Evolutionary conservation across 2,888 invertebrate species (phyloP).

Genomic region (Noctua fimbriata): DNA sequence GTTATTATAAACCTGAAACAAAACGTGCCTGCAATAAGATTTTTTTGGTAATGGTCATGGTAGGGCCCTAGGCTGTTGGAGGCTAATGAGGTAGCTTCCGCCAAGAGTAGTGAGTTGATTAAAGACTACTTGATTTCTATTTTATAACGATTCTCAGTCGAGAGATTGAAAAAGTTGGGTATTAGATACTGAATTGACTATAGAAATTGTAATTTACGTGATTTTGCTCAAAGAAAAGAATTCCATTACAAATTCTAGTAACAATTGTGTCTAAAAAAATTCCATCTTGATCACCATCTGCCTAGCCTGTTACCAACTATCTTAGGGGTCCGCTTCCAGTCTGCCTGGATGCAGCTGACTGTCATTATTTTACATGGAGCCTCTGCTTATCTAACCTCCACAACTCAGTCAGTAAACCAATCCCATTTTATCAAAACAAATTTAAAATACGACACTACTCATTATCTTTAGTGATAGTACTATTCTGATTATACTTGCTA

Average conservation of each 20-base stretch:
- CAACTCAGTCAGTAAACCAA: background rate
- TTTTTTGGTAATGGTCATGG: too few species aligned
- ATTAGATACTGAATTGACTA: background rate
- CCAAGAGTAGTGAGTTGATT: background rate
- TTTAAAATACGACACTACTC: background rate
- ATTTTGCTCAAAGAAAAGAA: background rate
- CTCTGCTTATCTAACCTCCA: background rate
- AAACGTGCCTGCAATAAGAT: too few species aligned
- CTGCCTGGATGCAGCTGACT: background rate
- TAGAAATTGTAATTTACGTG: background rate
- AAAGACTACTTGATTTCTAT: background rate
- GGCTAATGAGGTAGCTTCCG: background rate
- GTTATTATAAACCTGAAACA: too few species aligned
- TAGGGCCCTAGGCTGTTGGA: background rate
- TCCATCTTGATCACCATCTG: background rate
- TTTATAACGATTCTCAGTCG: background rate
- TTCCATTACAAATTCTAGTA: background rate
- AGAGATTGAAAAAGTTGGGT: background rate
- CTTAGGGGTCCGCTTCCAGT: background rate
- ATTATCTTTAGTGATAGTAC: background rate
- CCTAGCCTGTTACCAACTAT: too few species aligned
- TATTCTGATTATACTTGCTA: background rate
- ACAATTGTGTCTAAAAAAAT: background rate
- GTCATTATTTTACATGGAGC: too few species aligned
- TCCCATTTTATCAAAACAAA: background rate